These are phyloP conservation scores for Drosophila peninsularis DNA, from an alignment of 2,888 invertebrate genomes.

Conservation along the genomic window DNA sequence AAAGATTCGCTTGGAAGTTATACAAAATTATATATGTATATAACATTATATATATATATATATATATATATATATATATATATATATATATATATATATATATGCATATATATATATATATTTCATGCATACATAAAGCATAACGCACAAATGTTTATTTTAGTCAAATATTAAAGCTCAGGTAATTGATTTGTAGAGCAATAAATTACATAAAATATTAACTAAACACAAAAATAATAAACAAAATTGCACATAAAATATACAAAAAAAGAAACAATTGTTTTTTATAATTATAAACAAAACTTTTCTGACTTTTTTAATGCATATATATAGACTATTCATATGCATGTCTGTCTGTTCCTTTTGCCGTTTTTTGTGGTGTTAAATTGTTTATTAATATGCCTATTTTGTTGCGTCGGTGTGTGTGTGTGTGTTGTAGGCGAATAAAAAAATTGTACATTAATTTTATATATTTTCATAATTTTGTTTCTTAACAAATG, in stretches of 20 bases:
- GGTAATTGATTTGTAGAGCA: conserved; percentile 53
- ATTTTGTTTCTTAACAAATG: conserved; percentile 32
- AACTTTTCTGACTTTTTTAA: conserved; percentile 42
- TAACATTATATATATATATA: conserved; percentile 19
- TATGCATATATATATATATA: conserved; percentile 5
- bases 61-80: neutral
- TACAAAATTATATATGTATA: conserved; percentile 32
- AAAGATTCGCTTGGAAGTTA: conserved; percentile 33
- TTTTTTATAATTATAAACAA: conserved; percentile 23
- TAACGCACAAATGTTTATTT: conserved; percentile 36
- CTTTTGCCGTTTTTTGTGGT: conserved; percentile 8
- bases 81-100: conserved; percentile 15
- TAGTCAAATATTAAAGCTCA: conserved; percentile 70
- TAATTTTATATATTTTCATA: conserved; percentile 15
- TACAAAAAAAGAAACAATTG: conserved; percentile 1
- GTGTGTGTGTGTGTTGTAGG: conserved; percentile 29
- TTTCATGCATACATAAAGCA: conserved; percentile 16
- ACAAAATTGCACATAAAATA: conserved; percentile 66
- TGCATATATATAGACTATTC: conserved; percentile 60
- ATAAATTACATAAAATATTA: conserved; percentile 48
- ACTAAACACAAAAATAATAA: conserved; percentile 32
- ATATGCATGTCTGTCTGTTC: conserved; percentile 47
- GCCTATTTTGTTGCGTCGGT: conserved; percentile 44
- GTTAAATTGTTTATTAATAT: conserved; percentile 53
- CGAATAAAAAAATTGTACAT: conserved; percentile 17